Conservation (phyloP, 2,797 vertebrate species). For the Catharus ustulatus region DNA sequence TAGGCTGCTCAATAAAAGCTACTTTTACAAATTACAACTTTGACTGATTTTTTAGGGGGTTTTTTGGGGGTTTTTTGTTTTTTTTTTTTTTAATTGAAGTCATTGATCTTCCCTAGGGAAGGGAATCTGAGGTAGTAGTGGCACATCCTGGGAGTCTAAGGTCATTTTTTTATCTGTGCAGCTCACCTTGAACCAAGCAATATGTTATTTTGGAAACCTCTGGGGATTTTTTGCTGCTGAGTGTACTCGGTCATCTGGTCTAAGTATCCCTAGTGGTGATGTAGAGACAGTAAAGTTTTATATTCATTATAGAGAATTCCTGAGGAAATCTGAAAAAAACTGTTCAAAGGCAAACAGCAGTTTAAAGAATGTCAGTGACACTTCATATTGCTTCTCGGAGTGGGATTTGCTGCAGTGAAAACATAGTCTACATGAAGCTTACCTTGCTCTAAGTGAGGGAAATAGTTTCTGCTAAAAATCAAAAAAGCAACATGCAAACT, state of each 20-base stretch:
- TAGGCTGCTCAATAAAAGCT: not conserved
- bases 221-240: not conserved
- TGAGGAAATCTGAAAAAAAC: constrained; percentile 33
- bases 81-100: not conserved
- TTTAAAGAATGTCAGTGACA: constrained; percentile 24
- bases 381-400: constrained; percentile 15
- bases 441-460: not conserved
- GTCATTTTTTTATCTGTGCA: not conserved
- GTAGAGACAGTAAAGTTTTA: constrained; percentile 8
- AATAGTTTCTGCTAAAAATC: not conserved
- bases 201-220: constrained; percentile 4
- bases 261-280: not conserved
- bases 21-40: not conserved
- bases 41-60: not conserved
- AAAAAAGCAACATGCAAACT: not conserved
- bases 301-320: constrained; percentile 47
- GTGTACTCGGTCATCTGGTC: not conserved
- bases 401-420: constrained; percentile 7
- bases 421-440: not conserved
- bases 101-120: not conserved
- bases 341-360: constrained; percentile 40
- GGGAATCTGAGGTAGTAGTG: not conserved
- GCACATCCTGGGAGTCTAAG: not conserved
- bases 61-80: not conserved
- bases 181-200: not conserved